Conservation (phyloP, 2,113 vertebrate species). For the Myrmophylax atrothorax region DNA sequence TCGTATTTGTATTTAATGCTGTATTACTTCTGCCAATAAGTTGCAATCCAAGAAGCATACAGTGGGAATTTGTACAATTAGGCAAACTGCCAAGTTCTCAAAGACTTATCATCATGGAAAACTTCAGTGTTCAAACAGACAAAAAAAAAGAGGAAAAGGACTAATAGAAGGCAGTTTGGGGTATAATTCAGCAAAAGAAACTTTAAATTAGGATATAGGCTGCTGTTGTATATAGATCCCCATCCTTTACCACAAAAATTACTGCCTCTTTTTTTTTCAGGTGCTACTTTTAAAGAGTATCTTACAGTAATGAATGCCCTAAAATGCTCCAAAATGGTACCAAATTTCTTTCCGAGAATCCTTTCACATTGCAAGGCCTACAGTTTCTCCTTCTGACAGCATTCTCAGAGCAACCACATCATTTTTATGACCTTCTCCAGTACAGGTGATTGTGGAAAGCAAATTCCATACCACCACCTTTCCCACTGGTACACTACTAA, state of each 20-base stretch:
- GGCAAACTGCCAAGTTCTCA: conserved; percentile 36
- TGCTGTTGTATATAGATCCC: not conserved
- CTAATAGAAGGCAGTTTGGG: conserved; percentile 12
- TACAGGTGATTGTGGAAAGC: not conserved
- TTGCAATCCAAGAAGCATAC: not conserved
- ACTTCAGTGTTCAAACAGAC: not conserved
- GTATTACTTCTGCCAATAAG: conserved; percentile 6
- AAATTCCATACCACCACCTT: not conserved
- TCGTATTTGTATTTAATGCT: conserved; percentile 27
- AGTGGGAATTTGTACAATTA: conserved; percentile 8
- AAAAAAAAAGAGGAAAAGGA: not conserved
- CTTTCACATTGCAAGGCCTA: not conserved
- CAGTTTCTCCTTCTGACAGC: not conserved
- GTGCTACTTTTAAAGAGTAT: not conserved
- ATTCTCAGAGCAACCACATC: not conserved
- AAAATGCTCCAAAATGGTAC: not conserved
- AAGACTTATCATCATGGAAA: not conserved
- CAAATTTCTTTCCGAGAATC: not conserved
- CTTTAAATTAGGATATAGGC: not conserved
- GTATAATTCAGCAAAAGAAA: not conserved
- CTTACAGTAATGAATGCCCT: not conserved
- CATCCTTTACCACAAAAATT: not conserved
- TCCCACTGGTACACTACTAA: not conserved
- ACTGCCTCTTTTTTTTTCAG: not conserved
- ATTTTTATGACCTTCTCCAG: not conserved